Evolutionary conservation across 2,888 invertebrate genomes (phyloP).

Genomic region (Euphydryas editha): DNA sequence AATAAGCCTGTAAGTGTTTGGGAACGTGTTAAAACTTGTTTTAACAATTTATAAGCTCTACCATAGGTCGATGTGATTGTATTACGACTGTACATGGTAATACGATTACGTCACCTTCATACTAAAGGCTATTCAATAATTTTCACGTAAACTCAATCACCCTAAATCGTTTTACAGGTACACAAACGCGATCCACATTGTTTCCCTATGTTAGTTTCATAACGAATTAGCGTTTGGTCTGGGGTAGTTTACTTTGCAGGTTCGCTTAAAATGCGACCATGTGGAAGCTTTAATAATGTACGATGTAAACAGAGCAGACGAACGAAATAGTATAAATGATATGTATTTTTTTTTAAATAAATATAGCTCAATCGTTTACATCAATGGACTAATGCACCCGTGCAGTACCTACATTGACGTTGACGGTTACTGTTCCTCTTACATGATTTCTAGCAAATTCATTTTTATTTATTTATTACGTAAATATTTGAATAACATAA

Average conservation of each 20-base stretch:
- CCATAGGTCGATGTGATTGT: not conserved
- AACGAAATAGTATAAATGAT: not conserved
- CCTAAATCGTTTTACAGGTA: constrained; percentile 22
- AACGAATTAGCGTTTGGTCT: constrained; percentile 39
- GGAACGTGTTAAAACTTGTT: not conserved
- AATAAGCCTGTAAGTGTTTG: no score
- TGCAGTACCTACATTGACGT: no score
- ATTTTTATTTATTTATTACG: no score
- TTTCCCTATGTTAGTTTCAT: constrained; percentile 37
- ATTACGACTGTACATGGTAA: not conserved
- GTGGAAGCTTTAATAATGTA: constrained; percentile 18
- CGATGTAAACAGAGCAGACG: constrained; percentile 1
- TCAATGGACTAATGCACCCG: no score
- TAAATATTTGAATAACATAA: no score
- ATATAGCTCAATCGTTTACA: not conserved
- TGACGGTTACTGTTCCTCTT: no score
- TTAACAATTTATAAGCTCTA: not conserved
- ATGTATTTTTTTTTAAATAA: not conserved
- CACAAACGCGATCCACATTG: constrained; percentile 35
- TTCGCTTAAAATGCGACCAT: constrained; percentile 33
- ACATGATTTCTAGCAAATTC: no score
- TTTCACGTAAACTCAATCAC: constrained; percentile 18
- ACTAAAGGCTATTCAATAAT: constrained; percentile 9
- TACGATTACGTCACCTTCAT: not conserved
- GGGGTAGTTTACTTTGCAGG: constrained; percentile 36